Evolutionary conservation across 1,140 invertebrate genomes (phyloP).

Genomic region (Ips typographus): DNA sequence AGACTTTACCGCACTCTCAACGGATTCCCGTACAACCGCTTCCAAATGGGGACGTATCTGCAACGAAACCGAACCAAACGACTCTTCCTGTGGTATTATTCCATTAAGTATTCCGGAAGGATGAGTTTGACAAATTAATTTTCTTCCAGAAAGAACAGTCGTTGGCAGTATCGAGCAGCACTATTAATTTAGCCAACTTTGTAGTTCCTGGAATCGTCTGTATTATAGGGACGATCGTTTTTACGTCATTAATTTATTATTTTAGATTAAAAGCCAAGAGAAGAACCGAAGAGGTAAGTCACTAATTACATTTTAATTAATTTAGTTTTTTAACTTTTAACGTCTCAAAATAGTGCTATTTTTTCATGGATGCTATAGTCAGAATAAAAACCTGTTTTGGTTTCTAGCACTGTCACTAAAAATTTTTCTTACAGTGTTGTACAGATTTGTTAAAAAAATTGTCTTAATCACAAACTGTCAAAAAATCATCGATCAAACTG

Average conservation of each 20-base stretch:
- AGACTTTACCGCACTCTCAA: background rate
- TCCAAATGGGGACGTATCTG: background rate
- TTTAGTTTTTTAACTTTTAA: no score
- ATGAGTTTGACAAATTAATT: background rate
- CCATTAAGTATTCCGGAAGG: background rate
- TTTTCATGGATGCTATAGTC: no score
- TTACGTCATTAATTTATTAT: conserved; percentile 3
- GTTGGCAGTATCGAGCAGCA: background rate
- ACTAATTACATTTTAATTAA: no score
- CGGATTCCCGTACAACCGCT: conserved; percentile 13
- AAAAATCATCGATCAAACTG: no score
- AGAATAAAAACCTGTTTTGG: no score
- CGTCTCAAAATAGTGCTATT: no score
- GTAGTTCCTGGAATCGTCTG: background rate
- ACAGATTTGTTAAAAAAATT: no score
- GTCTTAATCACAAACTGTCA: no score
- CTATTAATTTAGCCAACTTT: conserved; percentile 2
- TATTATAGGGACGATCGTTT: background rate
- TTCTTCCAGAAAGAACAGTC: conserved; percentile 1
- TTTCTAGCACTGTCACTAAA: no score
- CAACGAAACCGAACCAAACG: conserved; percentile 2
- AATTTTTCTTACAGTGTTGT: no score
- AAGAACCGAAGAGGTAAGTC: conserved; percentile 8
- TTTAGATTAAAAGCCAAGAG: conserved; percentile 2
- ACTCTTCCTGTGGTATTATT: conserved; percentile 4